Conservation (phyloP, 2,113 vertebrate species). For the Neofelis nebulosa region DNA sequence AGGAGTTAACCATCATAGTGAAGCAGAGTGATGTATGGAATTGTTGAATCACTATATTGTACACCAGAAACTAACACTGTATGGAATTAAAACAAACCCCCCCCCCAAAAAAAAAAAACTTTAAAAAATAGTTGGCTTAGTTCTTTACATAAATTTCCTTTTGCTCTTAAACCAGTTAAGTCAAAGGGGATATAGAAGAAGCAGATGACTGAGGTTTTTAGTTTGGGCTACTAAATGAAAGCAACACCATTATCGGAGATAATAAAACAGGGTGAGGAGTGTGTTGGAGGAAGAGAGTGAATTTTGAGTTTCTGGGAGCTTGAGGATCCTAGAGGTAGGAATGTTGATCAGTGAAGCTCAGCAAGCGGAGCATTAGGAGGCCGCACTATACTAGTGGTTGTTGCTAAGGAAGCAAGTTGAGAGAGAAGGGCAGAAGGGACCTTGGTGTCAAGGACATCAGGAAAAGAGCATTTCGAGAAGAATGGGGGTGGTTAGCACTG, state of each 20-base stretch:
- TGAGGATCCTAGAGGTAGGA: not conserved
- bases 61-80: not conserved
- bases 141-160: slow-evolving; percentile 29
- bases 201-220: not conserved
- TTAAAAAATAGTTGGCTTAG: not conserved
- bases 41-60: not conserved
- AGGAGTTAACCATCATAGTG: not conserved
- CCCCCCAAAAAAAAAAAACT: not conserved
- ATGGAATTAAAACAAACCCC: not conserved
- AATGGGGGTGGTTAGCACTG: not conserved
- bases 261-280: not conserved
- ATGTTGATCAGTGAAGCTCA: not conserved
- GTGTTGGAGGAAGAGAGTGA: not conserved
- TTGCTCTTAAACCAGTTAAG: slow-evolving; percentile 5
- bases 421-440: not conserved
- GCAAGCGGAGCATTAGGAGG: not conserved
- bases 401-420: slow-evolving; percentile 12
- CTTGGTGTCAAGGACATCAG: not conserved
- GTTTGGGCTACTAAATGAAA: slow-evolving; percentile 6
- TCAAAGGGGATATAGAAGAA: not conserved
- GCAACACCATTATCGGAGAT: not conserved
- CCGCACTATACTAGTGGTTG: not conserved
- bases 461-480: slow-evolving; percentile 34
- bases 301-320: slow-evolving; percentile 24
- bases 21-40: not conserved